Base-by-base conservation (phyloP, 2,113 vertebrate species). In the Nettapus auritus region DNA sequence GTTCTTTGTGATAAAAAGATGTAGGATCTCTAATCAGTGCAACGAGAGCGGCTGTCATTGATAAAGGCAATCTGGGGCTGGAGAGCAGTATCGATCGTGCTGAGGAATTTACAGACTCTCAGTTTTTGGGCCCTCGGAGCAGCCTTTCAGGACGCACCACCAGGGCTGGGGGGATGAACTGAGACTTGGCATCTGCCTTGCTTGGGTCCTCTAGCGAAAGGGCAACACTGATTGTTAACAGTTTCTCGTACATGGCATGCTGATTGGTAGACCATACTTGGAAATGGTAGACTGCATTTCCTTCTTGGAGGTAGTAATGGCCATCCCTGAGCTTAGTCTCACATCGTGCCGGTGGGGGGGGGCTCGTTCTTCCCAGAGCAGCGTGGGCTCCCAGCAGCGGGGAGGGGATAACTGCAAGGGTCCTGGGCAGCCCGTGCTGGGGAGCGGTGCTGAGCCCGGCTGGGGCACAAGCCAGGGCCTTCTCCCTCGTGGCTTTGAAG, bases 1-100 rank as follows among this genome's bases (percentile, higher is more conserved):
- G 92, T 95, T 96, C 89, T 88, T 92, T 75, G 92, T 95, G 94
- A 97, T 97, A 97, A 97, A 94, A 97, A 97, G 92, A 97, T 96
- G 85, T 90, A 90, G 79, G 81, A 81, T 96, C 92, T 96, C 89
- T 98, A 93, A 98, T 96, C 91, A 78, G 75, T 95, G 86, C 93
- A 88, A 82, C 36, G 23, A 95, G 96, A 95, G 76, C 96, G 62
- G 80, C 82, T 97, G 94, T 93, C 95, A 97, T 97, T 55, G 28
- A 97, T 98, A 96, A 96, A 95, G 81, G 82, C 90, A 90, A 89
- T 90, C 77, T 62, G 55, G 79, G 82, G 68, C 94, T 82, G 69
- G 36, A 85, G 63, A 89, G 67, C 81, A 40, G 13, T 94, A 97
- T 97, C 93, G 97, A 98, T 97, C 3, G 0, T 75, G 53, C 28